Percentiles rank a stretch among this genome's conserved stretches.
phyloP scores from a whole-genome alignment of 2,888 invertebrate genomes.

The Rapana venosa region DNA sequence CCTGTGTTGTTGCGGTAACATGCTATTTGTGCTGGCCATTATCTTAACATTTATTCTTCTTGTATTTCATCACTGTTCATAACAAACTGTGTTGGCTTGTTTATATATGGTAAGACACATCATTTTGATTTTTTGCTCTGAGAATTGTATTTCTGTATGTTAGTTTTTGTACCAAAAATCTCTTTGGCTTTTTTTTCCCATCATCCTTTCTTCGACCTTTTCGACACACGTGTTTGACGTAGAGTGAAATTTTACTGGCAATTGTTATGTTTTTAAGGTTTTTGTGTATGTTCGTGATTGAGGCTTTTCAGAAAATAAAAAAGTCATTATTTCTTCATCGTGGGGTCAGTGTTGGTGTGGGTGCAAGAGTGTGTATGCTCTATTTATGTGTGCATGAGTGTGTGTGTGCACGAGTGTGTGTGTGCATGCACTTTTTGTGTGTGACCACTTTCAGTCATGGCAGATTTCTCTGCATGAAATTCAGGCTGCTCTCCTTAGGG shows the following conservation, averaged over 20 bases:
- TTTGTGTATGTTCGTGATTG: slow-evolving; percentile 44
- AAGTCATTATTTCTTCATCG: slow-evolving; percentile 40
- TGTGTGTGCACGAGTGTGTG: not conserved
- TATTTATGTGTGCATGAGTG: not conserved
- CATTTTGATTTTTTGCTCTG: not conserved
- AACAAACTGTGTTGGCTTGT: not conserved
- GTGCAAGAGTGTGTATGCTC: not conserved
- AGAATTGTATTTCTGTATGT: slow-evolving; percentile 1
- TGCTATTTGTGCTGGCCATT: not conserved
- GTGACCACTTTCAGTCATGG: too few species aligned
- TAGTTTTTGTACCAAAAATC: slow-evolving; percentile 12
- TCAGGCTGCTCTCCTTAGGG: too few species aligned
- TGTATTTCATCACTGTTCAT: not conserved
- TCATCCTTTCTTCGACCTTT: not conserved
- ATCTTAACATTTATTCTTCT: not conserved
- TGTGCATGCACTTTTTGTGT: not conserved
- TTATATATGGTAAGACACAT: not conserved
- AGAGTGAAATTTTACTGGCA: slow-evolving; percentile 29
- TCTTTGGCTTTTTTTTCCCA: not conserved
- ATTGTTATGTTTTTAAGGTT: slow-evolving; percentile 8
- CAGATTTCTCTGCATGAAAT: too few species aligned
- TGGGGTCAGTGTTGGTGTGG: not conserved
- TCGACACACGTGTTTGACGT: not conserved
- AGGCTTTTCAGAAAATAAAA: slow-evolving; percentile 38
- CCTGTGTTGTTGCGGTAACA: not conserved